Base-by-base conservation (phyloP, 2,797 vertebrate genomes). In the Psittacula derbiana region DNA sequence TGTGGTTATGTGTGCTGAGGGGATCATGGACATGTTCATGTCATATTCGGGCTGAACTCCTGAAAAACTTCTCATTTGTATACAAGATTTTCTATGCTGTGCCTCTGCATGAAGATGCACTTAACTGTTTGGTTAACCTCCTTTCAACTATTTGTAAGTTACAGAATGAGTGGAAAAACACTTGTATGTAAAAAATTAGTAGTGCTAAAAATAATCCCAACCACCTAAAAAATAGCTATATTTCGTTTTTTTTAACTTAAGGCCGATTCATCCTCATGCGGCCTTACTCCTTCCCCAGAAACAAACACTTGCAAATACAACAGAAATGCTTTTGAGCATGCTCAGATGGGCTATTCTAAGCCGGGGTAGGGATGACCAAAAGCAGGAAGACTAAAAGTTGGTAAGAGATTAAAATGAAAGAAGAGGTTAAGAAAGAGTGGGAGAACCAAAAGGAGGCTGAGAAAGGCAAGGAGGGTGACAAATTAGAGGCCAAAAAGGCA, bases 11-110 rank as follows among this genome's bases (percentile, higher is more conserved):
- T 17, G 30, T 20, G 46, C 46, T 21, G 49, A 69, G 36, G 62
- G 36, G 25, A 50, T 30, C 16, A 11, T 0, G 2, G 60, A 5
- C 27, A 18, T 1, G 13, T 33, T 10, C 18, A 2, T 12, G 24
- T 46, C 38, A 6, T 3, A 10, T 36, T 23, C 14, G 2, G 27
- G 60, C 60, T 60, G 66, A 70, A 19, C 24, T 27, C 58, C 41
- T 40, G 11, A 20, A 46, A 38, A 55, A 12, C 19, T 58, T 10
- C 40, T 49, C 17, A 4, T 46, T 27, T 28, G 25, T 33, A 53
- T 71, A 18, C 30, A 17, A 61, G 52, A 38, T 44, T 62, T 66
- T 85, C 52, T 52, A 49, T 16, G 31, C 11, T n/a, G 33, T 71
- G 43, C 4, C 27, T 57, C 46, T 71, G 53, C 4, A 2, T 21